Conservation (phyloP, 2,797 vertebrate species). For the Paguma larvata region DNA sequence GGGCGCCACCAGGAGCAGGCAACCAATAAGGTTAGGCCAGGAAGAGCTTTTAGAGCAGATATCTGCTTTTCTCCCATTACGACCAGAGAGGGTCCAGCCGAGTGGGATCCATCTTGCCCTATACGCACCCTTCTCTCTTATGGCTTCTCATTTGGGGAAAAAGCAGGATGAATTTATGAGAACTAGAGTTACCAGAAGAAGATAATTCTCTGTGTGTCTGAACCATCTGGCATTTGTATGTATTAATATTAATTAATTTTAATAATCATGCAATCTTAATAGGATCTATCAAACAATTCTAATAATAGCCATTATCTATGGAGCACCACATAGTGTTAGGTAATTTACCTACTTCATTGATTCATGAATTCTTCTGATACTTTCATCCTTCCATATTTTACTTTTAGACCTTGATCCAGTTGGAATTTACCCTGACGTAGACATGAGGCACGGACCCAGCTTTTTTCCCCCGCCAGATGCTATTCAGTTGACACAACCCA, state of each 20-base stretch:
- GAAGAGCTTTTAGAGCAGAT: neutral
- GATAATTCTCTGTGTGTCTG: neutral
- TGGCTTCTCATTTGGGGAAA: neutral
- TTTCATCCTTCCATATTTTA: neutral
- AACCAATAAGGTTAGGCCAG: neutral
- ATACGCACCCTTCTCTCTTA: neutral
- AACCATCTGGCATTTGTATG: neutral
- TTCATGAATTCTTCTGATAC: neutral
- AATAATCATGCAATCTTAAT: neutral
- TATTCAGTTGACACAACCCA: neutral
- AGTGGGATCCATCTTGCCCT: neutral
- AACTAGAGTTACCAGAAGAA: neutral
- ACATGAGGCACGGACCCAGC: neutral
- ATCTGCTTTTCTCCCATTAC: neutral
- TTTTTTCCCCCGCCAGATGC: neutral
- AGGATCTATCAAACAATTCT: neutral
- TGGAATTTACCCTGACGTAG: neutral
- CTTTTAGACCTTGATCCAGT: neutral
- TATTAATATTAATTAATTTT: neutral
- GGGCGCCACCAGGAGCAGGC: neutral
- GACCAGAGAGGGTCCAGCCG: neutral
- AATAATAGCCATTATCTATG: neutral
- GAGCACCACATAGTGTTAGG: too few relatives aligned
- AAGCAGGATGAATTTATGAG: neutral
- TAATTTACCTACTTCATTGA: neutral